Conservation (phyloP, 2,888 invertebrate species). For the Nasonia oneida region DNA sequence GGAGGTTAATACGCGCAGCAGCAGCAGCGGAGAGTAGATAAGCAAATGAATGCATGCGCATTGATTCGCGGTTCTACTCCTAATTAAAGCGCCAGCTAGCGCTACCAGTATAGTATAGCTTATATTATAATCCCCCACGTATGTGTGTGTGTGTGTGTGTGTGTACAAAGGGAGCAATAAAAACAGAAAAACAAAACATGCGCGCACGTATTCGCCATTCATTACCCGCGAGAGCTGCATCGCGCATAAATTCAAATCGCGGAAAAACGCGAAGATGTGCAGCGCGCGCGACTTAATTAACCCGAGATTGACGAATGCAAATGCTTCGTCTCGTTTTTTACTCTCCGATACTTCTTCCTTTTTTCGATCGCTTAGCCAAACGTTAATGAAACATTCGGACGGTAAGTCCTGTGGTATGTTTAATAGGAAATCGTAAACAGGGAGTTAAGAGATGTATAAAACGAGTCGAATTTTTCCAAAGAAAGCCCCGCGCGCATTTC, state of each 20-base stretch:
- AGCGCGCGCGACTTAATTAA: not conserved
- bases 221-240: not conserved
- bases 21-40: conserved; percentile 7
- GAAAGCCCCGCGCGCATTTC: conserved; percentile 8
- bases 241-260: conserved; percentile 4
- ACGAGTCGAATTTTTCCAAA: not conserved
- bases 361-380: not conserved
- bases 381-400: not conserved
- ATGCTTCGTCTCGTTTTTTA: not conserved
- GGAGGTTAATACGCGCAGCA: conserved; percentile 10
- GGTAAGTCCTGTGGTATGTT: too few relatives aligned
- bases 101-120: not conserved
- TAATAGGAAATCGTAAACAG: not conserved
- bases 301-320: not conserved
- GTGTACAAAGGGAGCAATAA: not conserved
- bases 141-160: too few relatives aligned
- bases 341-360: too few relatives aligned
- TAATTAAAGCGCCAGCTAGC: conserved; percentile 4
- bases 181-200: not conserved
- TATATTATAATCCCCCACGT: not conserved
- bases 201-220: not conserved
- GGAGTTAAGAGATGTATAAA: conserved; percentile 8
- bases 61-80: conserved; percentile 27
- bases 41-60: conserved; percentile 41
- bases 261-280: not conserved